These are phyloP conservation scores for Oncorhynchus gorbuscha DNA, from an alignment of 2,113 vertebrate genomes.

Conservation along the genomic window DNA sequence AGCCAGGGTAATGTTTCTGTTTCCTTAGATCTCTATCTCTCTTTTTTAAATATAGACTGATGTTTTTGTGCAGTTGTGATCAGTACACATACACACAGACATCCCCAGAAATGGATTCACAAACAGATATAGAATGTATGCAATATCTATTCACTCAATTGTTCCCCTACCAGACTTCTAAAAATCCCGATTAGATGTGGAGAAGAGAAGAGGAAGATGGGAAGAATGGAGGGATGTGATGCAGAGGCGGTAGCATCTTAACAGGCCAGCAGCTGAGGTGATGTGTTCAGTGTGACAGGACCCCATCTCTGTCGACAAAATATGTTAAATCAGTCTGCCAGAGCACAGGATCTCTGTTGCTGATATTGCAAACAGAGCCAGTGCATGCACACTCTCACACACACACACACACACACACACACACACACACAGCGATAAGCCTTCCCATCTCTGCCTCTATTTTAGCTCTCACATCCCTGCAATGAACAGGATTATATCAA, in stretches of 20 bases:
- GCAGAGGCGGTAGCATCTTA: too few relatives aligned
- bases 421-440: slow-evolving; percentile 31
- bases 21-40: slow-evolving; percentile 21
- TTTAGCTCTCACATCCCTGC: slow-evolving; percentile 10
- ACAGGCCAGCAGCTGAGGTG: neutral
- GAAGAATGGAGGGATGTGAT: too few relatives aligned
- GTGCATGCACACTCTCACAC: slow-evolving; percentile 6
- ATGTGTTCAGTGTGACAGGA: neutral
- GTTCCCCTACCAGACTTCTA: too few relatives aligned
- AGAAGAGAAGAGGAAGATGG: too few relatives aligned
- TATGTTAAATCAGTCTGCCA: neutral
- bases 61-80: neutral
- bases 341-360: slow-evolving; percentile 1
- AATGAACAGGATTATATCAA: slow-evolving; percentile 42
- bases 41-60: neutral
- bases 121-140: neutral
- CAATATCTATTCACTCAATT: too few relatives aligned
- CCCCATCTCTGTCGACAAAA: neutral
- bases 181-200: too few relatives aligned
- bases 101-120: neutral
- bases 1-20: slow-evolving; percentile 42
- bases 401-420: slow-evolving; percentile 17
- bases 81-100: neutral
- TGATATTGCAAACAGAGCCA: slow-evolving; percentile 23
- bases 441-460: slow-evolving; percentile 1